These are phyloP conservation scores for Himalopsyche anomala DNA, from an alignment of 2,888 invertebrate species.

Conservation along the genomic window DNA sequence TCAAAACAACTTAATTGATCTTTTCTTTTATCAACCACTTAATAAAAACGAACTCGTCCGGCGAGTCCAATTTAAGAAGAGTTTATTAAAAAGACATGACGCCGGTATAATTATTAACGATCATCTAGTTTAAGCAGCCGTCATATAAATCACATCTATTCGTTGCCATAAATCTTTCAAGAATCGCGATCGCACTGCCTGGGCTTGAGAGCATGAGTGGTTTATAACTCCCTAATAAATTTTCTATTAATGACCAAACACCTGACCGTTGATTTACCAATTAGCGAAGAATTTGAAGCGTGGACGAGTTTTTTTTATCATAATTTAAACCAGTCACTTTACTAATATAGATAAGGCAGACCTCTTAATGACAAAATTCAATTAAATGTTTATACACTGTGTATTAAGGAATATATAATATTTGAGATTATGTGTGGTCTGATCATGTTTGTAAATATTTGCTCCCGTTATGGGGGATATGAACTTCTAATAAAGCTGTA, in stretches of 20 bases:
- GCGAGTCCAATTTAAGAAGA: not conserved
- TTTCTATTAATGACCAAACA: constrained; percentile 8
- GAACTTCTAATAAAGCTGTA: no score
- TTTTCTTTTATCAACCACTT: not conserved
- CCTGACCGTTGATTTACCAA: constrained; percentile 21
- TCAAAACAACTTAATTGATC: not conserved
- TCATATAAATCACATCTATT: not conserved
- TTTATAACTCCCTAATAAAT: constrained; percentile 17
- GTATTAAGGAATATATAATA: not conserved
- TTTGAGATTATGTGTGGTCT: not conserved
- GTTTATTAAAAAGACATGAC: not conserved
- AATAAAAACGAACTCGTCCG: not conserved
- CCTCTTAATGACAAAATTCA: constrained; percentile 52
- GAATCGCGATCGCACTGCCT: not conserved
- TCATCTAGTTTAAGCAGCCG: not conserved
- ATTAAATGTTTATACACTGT: constrained; percentile 14
- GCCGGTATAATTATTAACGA: not conserved
- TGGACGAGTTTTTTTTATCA: constrained; percentile 12
- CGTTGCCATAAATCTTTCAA: constrained; percentile 4
- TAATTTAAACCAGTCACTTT: not conserved
- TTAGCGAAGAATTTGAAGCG: constrained; percentile 44
- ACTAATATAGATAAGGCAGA: constrained; percentile 45
- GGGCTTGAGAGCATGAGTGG: not conserved
- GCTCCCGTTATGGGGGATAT: no score
- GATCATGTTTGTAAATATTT: no score